Conservation (phyloP, 1,140 invertebrate species). For the Hyles vespertilio region DNA sequence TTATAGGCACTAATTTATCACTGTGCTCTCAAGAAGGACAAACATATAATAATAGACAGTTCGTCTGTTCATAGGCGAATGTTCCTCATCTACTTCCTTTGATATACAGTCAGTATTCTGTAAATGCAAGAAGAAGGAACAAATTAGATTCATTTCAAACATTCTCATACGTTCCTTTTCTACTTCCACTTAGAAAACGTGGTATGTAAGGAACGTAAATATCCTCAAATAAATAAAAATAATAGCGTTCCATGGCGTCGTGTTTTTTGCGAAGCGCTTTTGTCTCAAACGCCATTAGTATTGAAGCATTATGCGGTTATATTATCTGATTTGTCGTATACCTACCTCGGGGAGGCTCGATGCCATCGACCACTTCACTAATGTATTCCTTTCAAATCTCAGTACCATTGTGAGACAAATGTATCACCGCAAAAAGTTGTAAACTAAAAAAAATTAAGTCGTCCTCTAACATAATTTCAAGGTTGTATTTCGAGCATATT, state of each 20-base stretch:
- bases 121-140: no score
- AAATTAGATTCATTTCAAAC: no score
- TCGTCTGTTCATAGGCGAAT: no score
- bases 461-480: constrained; percentile 49
- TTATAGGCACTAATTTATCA: no score
- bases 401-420: constrained; percentile 56
- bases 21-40: no score
- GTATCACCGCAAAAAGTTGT: constrained; percentile 54
- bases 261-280: constrained; percentile 6
- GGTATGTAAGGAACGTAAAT: no score
- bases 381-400: constrained; percentile 64
- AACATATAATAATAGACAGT: no score
- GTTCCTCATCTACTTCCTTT: no score
- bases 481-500: constrained; percentile 46
- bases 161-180: no score
- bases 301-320: constrained; percentile 10
- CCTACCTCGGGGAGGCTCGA: constrained; percentile 2
- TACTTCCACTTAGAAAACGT: no score
- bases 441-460: constrained; percentile 45
- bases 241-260: neutral
- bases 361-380: constrained; percentile 42
- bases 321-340: constrained; percentile 13
- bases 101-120: no score
- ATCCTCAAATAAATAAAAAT: no score
- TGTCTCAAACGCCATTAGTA: constrained; percentile 10